Percentiles rank a stretch among this genome's conserved stretches.
phyloP scores from a whole-genome alignment of 1,140 invertebrate genomes.

The Galleria mellonella region DNA sequence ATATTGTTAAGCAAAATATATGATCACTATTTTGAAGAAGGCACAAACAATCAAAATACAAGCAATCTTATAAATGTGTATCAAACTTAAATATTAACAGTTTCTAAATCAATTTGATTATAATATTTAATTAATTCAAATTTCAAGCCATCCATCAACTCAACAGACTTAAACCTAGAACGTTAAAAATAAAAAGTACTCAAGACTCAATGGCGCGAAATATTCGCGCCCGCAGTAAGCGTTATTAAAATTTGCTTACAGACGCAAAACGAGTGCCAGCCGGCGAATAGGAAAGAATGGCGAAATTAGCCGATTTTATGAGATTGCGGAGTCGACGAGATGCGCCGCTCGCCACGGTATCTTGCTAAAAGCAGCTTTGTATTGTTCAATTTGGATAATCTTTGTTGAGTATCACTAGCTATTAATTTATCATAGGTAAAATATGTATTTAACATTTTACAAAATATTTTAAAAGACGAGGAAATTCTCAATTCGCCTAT shows the following conservation, averaged over 20 bases:
- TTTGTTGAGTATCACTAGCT: conserved; percentile 11
- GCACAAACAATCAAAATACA: no score
- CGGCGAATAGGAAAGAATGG: conserved; percentile 30
- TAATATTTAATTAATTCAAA: no score
- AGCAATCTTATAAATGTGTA: no score
- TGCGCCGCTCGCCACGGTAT: neutral
- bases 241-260: conserved; percentile 45
- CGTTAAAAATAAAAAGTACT: conserved; percentile 19
- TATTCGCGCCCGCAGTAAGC: conserved; percentile 27
- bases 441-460: no score
- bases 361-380: conserved; percentile 1
- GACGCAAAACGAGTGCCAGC: conserved; percentile 25
- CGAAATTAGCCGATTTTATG: conserved; percentile 38
- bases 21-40: no score
- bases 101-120: no score
- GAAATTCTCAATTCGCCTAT: no score
- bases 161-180: no score
- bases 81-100: no score
- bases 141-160: no score
- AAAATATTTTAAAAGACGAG: no score
- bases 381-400: conserved; percentile 2
- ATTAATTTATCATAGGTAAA: conserved; percentile 9
- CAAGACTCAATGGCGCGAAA: conserved; percentile 36
- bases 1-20: no score
- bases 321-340: conserved; percentile 22